These are phyloP conservation scores for Orthosia incerta DNA, from an alignment of 2,888 invertebrate genomes.

Conservation along the genomic window DNA sequence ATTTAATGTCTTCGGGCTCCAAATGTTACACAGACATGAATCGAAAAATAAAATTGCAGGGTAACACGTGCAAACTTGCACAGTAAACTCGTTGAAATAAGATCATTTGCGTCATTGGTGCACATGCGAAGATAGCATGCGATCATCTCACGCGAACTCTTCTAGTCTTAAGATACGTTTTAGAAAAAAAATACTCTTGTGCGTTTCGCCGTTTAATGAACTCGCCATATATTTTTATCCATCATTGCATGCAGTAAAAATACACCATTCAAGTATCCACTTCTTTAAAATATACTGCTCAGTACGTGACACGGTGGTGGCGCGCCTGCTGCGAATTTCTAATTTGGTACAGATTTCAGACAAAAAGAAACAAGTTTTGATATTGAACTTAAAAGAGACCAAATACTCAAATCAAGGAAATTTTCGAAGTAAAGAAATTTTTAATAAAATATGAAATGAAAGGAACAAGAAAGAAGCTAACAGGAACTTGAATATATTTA, in stretches of 20 bases:
- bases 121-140: conserved; percentile 65
- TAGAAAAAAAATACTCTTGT: conserved; percentile 10
- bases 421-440: not conserved
- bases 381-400: conserved; percentile 4
- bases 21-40: conserved; percentile 41
- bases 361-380: conserved; percentile 48
- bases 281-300: conserved; percentile 38
- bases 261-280: conserved; percentile 38
- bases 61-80: conserved; percentile 51
- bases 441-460: not conserved
- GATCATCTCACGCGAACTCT: conserved; percentile 63
- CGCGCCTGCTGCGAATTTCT: conserved; percentile 42
- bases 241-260: conserved; percentile 32
- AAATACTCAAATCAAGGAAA: not conserved
- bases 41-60: conserved; percentile 46
- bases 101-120: conserved; percentile 68
- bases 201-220: conserved; percentile 19
- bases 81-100: conserved; percentile 54
- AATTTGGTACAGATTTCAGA: conserved; percentile 56
- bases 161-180: conserved; percentile 4
- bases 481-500: not conserved
- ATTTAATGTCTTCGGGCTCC: conserved; percentile 30
- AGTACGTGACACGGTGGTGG: conserved; percentile 27
- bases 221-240: conserved; percentile 8
- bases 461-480: not conserved